Evolutionary conservation across 2,888 invertebrate species (phyloP).

Genomic region (Himalopsyche tibetana): DNA sequence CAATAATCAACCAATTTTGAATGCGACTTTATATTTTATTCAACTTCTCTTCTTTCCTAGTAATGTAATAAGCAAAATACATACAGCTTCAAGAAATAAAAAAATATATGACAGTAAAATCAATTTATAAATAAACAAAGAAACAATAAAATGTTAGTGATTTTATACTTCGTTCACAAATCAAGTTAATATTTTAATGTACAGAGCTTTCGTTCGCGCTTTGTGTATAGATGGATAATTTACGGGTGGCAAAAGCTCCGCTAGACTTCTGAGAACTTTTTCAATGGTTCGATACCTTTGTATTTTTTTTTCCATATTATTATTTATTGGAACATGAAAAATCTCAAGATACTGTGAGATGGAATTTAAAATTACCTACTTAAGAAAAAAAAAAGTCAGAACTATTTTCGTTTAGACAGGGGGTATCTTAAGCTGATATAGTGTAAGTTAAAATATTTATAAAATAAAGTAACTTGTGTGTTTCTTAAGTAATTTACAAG

Average conservation of each 20-base stretch:
- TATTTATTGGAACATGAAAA: background rate
- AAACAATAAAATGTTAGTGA: no score
- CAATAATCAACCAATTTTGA: no score
- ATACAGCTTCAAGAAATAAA: no score
- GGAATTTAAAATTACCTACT: background rate
- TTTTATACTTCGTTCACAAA: no score
- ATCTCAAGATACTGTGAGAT: background rate
- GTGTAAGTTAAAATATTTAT: no score
- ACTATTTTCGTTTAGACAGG: background rate
- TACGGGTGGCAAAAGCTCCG: conserved; percentile 8
- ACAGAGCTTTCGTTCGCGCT: background rate
- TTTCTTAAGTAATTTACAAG: no score
- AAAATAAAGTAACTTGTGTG: no score
- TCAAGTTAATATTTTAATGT: background rate
- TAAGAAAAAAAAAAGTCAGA: background rate
- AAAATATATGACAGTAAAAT: no score
- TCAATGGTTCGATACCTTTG: conserved; percentile 16
- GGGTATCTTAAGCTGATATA: background rate
- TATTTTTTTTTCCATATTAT: background rate
- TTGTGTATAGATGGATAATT: background rate
- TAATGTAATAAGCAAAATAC: no score
- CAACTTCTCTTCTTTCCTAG: no score
- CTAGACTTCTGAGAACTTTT: background rate
- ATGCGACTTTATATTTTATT: no score
- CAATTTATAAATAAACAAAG: no score